These are phyloP conservation scores for Zaprionus tsacasi DNA, from an alignment of 1,140 invertebrate genomes.

Conservation along the genomic window DNA sequence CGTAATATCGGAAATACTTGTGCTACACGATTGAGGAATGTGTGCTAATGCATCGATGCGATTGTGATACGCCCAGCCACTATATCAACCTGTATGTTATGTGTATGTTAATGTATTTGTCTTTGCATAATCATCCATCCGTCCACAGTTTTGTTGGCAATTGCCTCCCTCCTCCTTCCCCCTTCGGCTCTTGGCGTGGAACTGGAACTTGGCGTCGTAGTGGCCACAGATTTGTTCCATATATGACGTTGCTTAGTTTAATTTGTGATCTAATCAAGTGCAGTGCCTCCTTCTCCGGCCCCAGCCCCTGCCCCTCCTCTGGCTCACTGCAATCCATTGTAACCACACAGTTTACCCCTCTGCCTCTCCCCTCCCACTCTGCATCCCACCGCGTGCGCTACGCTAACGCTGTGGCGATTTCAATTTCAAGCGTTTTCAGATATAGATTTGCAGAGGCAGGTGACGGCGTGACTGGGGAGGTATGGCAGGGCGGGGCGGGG, in stretches of 20 bases:
- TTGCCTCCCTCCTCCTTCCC: background rate
- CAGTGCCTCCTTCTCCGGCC: constrained; percentile 3
- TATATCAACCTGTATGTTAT: background rate
- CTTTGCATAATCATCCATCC: background rate
- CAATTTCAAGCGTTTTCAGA: constrained; percentile 39
- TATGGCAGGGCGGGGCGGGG: background rate
- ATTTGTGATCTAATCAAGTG: constrained; percentile 65
- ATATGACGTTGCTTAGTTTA: constrained; percentile 60
- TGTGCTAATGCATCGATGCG: background rate
- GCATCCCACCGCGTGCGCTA: background rate
- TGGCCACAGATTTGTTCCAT: constrained; percentile 11
- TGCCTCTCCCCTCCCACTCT: background rate
- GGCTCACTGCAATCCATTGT: background rate
- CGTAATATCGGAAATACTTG: background rate
- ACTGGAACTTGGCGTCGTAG: background rate
- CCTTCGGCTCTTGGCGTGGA: background rate
- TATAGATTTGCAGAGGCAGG: constrained; percentile 23
- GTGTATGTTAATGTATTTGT: constrained; percentile 7
- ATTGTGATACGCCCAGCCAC: background rate
- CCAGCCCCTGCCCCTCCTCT: background rate
- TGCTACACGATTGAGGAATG: background rate
- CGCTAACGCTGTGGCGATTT: constrained; percentile 40
- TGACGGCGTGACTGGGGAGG: background rate
- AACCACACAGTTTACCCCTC: background rate
- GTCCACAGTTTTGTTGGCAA: background rate